Conservation (phyloP, 1,140 invertebrate genomes). For the Belonocnema kinseyi region DNA sequence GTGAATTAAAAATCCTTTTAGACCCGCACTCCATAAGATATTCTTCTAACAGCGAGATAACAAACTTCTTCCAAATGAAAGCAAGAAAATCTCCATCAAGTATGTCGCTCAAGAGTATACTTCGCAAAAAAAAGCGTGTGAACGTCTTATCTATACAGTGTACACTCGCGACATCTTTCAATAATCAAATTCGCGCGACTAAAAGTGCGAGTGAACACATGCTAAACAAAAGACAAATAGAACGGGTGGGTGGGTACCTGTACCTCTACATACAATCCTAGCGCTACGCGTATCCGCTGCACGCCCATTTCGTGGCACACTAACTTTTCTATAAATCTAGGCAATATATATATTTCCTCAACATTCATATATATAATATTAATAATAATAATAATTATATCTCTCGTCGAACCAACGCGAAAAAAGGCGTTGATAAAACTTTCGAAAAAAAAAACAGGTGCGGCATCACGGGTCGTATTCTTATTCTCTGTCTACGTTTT, state of each 20-base stretch:
- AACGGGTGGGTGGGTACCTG: neutral
- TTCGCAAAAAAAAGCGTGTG: no score
- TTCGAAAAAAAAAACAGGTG: conserved; percentile 47
- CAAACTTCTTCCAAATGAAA: no score
- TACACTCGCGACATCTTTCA: neutral
- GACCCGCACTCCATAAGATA: no score
- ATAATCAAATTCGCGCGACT: neutral
- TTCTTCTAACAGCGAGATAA: no score
- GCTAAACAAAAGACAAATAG: conserved; percentile 2
- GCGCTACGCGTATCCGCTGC: conserved; percentile 6
- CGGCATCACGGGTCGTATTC: conserved; percentile 31
- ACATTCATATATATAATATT: conserved; percentile 60
- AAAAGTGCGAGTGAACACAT: neutral
- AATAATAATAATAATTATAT: conserved; percentile 53
- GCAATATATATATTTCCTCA: conserved; percentile 62
- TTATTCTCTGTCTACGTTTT: conserved; percentile 4
- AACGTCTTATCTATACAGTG: neutral
- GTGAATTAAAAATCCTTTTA: no score
- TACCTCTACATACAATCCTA: neutral
- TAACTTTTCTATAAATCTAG: conserved; percentile 61
- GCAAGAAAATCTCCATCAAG: no score
- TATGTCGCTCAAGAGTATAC: no score
- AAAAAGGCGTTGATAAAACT: conserved; percentile 39
- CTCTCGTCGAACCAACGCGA: conserved; percentile 38
- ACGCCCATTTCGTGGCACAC: conserved; percentile 47